Evolutionary conservation across 2,113 vertebrate species (phyloP), one percentile per base, ranked within the genome.

Genomic region (Oreochromis spilurus): DNA sequence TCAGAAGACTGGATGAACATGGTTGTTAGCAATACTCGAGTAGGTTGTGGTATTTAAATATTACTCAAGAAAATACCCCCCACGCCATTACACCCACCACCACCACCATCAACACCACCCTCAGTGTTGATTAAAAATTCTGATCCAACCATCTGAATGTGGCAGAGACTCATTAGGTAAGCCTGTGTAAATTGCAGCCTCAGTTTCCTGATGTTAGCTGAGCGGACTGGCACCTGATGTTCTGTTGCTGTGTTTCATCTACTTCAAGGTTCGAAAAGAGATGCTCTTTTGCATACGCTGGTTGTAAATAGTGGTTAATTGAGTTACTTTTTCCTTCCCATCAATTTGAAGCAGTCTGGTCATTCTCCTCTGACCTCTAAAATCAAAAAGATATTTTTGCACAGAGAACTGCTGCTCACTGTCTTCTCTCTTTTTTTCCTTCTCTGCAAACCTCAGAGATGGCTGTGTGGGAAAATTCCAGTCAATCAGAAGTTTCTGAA

Each of bases 401-500:
- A 9, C 36, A 38, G 36, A 38, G 34, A 40, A 38, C 34, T 67
- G 29, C 50, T 10, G 54, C 19, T 40, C 3, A 67, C 34, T 67
- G 21, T 67, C 5, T 2, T 21, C 62, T 40, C 60, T 67, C 0
- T 2, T 0, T 38, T 38, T 40, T 67, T 67, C 0, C 0, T 13
- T 67, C 11, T 21, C 4, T 21, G 4, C 40, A 67, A 67, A 67
- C 62, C 36, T 2, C 40, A 9, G 62, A 67, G n/a, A 14, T 67
- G n/a, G 62, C n/a, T 67, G 11, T 40, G 36, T 67, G 36, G 40
- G 36, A 67, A 67, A 40, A 67, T 67, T 40, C 36, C 11, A 40
- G 36, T 24, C 19, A 21, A 40, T 67, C n/a, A 14, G 62, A 40
- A 67, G 34, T n/a, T 67, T 67, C 7, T 67, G 62, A 67, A 67